Conservation (phyloP, 2,113 vertebrate genomes). For the Elephas maximus region DNA sequence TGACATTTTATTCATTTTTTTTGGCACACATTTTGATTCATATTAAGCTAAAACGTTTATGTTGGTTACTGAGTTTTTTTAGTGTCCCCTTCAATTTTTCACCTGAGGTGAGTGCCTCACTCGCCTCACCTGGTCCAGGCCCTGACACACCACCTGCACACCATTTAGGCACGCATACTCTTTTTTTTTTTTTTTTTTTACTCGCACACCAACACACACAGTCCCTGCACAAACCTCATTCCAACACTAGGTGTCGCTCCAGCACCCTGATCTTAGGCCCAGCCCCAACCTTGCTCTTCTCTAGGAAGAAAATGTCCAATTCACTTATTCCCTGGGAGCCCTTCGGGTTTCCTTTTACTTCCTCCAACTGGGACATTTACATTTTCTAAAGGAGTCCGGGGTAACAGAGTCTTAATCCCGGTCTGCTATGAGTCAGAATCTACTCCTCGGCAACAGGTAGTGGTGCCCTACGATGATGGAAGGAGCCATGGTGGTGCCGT, state of each 20-base stretch:
- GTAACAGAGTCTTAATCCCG: not conserved
- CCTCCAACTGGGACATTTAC: not conserved
- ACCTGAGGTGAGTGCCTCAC: not conserved
- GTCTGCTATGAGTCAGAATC: no score
- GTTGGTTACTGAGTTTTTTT: not conserved
- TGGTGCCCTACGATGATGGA: no score
- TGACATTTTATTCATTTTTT: not conserved
- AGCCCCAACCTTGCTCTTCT: not conserved
- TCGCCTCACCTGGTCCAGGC: not conserved
- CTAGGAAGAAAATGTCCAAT: not conserved
- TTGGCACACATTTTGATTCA: not conserved
- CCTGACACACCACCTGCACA: not conserved
- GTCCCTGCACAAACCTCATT: not conserved
- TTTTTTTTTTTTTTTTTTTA: no score
- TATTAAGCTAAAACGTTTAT: not conserved
- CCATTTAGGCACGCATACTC: not conserved
- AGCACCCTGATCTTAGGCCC: not conserved
- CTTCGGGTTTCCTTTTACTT: slow-evolving; percentile 3
- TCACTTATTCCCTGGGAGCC: not conserved
- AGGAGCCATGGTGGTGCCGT: no score
- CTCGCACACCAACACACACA: no score
- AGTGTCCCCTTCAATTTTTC: not conserved
- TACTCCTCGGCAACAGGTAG: no score
- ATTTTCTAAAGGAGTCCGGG: not conserved
- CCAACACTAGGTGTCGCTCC: slow-evolving; percentile 70